These are phyloP conservation scores for Ranitomeya variabilis DNA, from an alignment of 2,113 vertebrate species.

Conservation along the genomic window DNA sequence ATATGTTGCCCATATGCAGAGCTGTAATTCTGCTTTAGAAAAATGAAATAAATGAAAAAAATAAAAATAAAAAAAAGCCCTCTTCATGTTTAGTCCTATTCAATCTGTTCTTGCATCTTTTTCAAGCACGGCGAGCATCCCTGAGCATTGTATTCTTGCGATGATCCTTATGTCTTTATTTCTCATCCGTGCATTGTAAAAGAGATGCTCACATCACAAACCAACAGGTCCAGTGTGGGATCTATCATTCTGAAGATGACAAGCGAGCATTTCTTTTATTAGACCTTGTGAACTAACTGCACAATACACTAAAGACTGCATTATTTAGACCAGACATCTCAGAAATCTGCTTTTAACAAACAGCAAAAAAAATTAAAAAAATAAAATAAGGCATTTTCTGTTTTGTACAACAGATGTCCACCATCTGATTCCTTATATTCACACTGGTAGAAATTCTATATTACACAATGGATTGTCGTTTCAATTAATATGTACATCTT, in stretches of 20 bases:
- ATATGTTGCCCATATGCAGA: constrained; percentile 11
- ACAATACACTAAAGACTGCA: constrained; percentile 46
- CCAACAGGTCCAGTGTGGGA: constrained; percentile 46
- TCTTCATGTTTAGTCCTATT: constrained; percentile 26
- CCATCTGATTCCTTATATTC: constrained; percentile 46
- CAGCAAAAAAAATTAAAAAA: neutral
- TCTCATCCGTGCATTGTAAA: constrained; percentile 45
- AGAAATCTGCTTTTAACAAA: constrained; percentile 46
- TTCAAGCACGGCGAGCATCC: constrained; percentile 26
- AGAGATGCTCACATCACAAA: constrained; percentile 47
- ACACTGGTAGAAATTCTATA: constrained; percentile 23
- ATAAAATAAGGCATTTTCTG: constrained; percentile 27
- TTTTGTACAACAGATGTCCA: constrained; percentile 46
- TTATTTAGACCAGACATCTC: constrained; percentile 47
- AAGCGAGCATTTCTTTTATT: constrained; percentile 41
- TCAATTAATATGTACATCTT: constrained; percentile 40
- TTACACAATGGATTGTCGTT: constrained; percentile 37
- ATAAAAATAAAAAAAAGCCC: neutral
- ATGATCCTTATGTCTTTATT: constrained; percentile 48
- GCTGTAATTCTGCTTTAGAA: constrained; percentile 42
- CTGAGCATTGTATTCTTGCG: constrained; percentile 32
- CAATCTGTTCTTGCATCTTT: constrained; percentile 34
- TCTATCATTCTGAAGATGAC: constrained; percentile 51
- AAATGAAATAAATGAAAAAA: constrained; percentile 21
- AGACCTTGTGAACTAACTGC: constrained; percentile 44